These are phyloP conservation scores for Gallinago undulata DNA, from an alignment of 2,113 vertebrate genomes.

Conservation along the genomic window DNA sequence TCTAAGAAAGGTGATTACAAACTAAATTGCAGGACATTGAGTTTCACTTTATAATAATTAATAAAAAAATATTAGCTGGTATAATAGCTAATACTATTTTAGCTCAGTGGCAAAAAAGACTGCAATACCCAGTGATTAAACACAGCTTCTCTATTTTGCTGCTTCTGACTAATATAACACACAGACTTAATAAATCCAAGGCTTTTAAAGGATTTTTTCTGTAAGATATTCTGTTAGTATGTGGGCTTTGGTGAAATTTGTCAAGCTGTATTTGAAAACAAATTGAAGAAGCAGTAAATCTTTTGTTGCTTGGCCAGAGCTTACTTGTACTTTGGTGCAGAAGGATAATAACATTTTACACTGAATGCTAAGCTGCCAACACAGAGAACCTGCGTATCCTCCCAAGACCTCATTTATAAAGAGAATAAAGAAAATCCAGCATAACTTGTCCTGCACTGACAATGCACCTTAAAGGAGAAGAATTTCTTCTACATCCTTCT, in stretches of 20 bases:
- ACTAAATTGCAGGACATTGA: neutral
- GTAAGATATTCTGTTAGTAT: constrained; percentile 15
- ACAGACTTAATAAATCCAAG: constrained; percentile 59
- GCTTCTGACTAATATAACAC: constrained; percentile 38
- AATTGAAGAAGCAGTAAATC: constrained; percentile 17
- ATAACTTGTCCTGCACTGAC: neutral
- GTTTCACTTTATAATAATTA: neutral
- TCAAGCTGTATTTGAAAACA: constrained; percentile 19
- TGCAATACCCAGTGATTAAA: neutral
- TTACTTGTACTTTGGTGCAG: neutral
- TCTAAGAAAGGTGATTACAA: neutral
- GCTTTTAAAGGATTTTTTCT: constrained; percentile 29
- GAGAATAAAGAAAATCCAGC: neutral
- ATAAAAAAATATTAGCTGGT: neutral
- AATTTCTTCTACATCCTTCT: neutral
- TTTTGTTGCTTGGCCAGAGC: neutral
- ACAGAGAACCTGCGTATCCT: neutral
- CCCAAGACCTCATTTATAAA: neutral
- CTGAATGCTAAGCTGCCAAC: neutral
- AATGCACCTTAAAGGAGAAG: neutral
- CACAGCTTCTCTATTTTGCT: constrained; percentile 19
- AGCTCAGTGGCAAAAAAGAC: neutral
- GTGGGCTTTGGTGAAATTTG: constrained; percentile 21
- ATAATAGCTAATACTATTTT: neutral
- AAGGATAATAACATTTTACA: neutral